Evolutionary conservation across 2,113 vertebrate genomes (phyloP).

Genomic region (Peromyscus leucopus): DNA sequence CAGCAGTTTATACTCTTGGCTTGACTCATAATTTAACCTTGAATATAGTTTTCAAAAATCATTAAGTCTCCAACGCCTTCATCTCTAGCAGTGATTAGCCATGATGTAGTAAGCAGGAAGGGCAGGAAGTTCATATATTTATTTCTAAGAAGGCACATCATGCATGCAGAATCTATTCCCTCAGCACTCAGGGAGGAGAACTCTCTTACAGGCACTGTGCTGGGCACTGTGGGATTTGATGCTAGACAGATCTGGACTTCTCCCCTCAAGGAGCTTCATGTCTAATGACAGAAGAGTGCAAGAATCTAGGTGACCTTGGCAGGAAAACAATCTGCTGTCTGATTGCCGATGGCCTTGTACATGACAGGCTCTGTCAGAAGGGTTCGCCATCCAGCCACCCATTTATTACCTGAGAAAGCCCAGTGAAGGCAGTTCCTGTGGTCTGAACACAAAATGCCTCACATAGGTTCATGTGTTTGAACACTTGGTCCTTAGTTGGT

Average conservation of each 20-base stretch:
- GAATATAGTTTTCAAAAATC: slow-evolving; percentile 77
- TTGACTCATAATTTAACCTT: slow-evolving; percentile 80
- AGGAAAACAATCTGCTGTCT: neutral
- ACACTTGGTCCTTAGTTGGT: neutral
- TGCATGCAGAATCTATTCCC: neutral
- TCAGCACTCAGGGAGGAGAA: neutral
- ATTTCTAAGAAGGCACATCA: slow-evolving; percentile 42
- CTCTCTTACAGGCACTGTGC: fast-evolving
- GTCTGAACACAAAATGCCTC: neutral
- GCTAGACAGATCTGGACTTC: neutral
- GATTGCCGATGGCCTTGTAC: neutral
- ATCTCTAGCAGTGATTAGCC: slow-evolving; percentile 70
- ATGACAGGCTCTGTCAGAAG: neutral
- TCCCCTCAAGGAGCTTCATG: neutral
- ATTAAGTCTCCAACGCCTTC: slow-evolving; percentile 75
- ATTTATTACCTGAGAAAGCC: neutral
- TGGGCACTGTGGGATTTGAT: neutral
- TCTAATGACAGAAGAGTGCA: neutral
- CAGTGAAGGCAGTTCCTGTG: neutral
- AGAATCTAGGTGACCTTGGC: neutral
- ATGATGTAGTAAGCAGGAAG: slow-evolving; percentile 61
- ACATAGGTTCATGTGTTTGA: neutral
- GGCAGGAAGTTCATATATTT: slow-evolving; percentile 71
- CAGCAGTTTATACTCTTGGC: slow-evolving; percentile 58
- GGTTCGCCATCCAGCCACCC: no score